phyloP scores from a whole-genome alignment of 1,140 invertebrate species.

The Drosophila sucinea region DNA sequence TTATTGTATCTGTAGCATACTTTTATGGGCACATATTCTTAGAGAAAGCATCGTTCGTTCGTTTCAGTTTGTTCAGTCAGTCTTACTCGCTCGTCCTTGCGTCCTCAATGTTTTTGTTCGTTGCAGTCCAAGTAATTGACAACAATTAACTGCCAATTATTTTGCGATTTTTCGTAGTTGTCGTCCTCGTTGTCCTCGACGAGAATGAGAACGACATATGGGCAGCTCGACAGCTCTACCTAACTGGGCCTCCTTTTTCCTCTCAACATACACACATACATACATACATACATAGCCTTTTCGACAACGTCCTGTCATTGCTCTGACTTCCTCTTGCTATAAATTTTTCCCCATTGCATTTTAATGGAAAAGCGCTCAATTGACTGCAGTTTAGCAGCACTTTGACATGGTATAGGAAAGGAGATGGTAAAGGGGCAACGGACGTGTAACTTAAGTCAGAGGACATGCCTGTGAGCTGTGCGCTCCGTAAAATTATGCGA shows the following conservation, averaged over 20 bases:
- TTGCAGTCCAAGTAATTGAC: slow-evolving; percentile 62
- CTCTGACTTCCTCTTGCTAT: slow-evolving; percentile 14
- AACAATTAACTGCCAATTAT: slow-evolving; percentile 80
- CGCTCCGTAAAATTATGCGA: slow-evolving; percentile 59
- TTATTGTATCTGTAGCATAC: too few species aligned
- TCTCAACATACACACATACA: slow-evolving; percentile 2
- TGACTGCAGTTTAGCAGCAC: slow-evolving; percentile 60
- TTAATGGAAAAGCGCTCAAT: slow-evolving; percentile 61
- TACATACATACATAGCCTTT: slow-evolving; percentile 12
- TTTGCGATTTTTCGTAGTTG: slow-evolving; percentile 64
- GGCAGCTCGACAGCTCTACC: slow-evolving; percentile 13
- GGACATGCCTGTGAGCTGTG: slow-evolving; percentile 38
- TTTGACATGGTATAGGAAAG: slow-evolving; percentile 24
- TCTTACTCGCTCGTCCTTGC: not conserved
- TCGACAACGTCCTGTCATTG: slow-evolving; percentile 55
- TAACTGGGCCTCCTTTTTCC: slow-evolving; percentile 26
- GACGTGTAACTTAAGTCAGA: slow-evolving; percentile 11
- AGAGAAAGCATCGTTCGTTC: not conserved
- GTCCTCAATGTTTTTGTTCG: slow-evolving; percentile 13
- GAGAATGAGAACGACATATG: slow-evolving; percentile 4
- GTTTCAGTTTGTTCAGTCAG: too few species aligned
- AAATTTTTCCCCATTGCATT: slow-evolving; percentile 46
- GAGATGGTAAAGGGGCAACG: not conserved
- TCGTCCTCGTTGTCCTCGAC: slow-evolving; percentile 14
- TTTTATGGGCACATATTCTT: not conserved